Evolutionary conservation across 2,797 vertebrate genomes (phyloP).

Genomic region (Micrastur ruficollis): DNA sequence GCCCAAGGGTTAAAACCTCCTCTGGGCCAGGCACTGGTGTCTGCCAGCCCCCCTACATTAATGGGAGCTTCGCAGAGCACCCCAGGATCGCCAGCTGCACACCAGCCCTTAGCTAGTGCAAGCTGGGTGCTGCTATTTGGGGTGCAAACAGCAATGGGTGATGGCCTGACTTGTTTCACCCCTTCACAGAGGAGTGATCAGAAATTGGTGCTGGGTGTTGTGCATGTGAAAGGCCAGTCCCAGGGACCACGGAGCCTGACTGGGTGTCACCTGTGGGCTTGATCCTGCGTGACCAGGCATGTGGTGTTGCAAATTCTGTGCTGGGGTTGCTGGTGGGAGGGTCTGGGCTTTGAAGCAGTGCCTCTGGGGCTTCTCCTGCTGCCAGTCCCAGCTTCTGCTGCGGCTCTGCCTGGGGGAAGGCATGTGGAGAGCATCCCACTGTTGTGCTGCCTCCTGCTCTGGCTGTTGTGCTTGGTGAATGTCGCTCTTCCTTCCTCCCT

Average conservation of each 20-base stretch:
- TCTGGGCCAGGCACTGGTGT: not conserved
- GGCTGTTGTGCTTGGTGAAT: accelerated
- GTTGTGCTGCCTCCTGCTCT: accelerated
- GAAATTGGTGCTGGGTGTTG: not conserved
- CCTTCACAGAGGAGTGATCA: accelerated
- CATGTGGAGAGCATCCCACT: not conserved
- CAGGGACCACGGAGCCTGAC: not conserved
- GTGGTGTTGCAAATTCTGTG: not conserved
- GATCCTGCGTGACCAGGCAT: accelerated
- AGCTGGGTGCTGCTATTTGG: accelerated
- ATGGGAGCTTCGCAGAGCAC: not conserved
- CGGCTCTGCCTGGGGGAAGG: accelerated
- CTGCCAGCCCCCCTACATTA: not conserved
- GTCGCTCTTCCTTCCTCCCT: not conserved
- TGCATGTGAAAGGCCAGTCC: accelerated
- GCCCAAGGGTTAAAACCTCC: not conserved
- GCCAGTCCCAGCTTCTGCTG: not conserved
- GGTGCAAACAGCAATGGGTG: not conserved
- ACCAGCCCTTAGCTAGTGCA: not conserved
- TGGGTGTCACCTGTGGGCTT: accelerated
- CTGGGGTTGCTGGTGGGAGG: not conserved
- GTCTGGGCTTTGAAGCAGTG: not conserved
- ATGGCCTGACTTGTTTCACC: not conserved
- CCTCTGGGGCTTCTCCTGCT: not conserved
- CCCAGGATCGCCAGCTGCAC: not conserved